A percentile compares a stretch with the other conserved stretches of the same genome.
Conservation (phyloP, 1,140 invertebrate species). For the Palaemon carinicauda region DNA sequence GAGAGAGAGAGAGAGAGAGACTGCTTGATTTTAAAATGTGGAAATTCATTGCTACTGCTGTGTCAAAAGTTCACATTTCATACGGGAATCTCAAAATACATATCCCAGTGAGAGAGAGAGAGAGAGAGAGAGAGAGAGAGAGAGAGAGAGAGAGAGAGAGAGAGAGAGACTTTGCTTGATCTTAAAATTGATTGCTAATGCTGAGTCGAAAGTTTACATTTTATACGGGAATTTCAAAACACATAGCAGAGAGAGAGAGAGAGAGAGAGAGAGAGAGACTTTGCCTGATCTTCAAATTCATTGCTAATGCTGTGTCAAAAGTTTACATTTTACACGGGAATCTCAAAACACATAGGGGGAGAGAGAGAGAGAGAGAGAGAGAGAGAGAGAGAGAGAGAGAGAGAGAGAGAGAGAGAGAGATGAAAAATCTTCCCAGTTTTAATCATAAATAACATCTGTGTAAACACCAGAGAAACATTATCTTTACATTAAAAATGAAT, state of each 20-base stretch:
- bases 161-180: not conserved
- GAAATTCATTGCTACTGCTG: too few relatives aligned
- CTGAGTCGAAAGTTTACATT: not conserved
- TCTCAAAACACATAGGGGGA: not conserved
- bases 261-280: conserved; percentile 20
- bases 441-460: too few relatives aligned
- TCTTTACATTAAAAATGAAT: too few relatives aligned
- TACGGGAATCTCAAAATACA: not conserved
- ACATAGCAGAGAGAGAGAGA: not conserved
- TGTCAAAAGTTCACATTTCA: not conserved
- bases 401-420: not conserved
- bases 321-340: not conserved
- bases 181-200: too few relatives aligned
- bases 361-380: conserved; percentile 17
- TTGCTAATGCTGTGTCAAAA: too few relatives aligned
- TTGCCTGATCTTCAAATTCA: too few relatives aligned
- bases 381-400: conserved; percentile 14
- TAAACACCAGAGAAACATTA: too few relatives aligned
- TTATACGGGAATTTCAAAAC: not conserved
- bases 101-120: not conserved
- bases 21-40: too few relatives aligned
- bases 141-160: not conserved
- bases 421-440: too few relatives aligned
- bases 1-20: too few relatives aligned
- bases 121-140: not conserved